Evolutionary conservation across 2,888 invertebrate genomes (phyloP).

Genomic region (Cheilosia urbana): DNA sequence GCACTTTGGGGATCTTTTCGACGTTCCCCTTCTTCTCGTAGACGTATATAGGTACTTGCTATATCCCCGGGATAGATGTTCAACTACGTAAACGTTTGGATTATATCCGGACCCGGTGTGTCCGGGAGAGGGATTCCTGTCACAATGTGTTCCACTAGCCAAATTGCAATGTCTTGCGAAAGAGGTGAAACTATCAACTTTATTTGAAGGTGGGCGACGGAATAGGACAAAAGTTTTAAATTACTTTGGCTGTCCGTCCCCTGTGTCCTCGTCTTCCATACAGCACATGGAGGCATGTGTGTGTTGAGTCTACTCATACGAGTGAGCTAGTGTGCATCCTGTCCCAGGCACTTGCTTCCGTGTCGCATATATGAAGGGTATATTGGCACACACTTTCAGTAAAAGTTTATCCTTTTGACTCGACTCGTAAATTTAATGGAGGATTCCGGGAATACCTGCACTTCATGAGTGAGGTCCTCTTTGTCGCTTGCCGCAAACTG

Average conservation of each 20-base stretch:
- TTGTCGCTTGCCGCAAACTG: conserved; percentile 41
- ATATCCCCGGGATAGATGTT: conserved; percentile 55
- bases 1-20: conserved; percentile 61
- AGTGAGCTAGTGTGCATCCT: conserved; percentile 40
- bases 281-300: conserved; percentile 4
- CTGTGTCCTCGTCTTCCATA: conserved; percentile 11
- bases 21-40: conserved; percentile 13
- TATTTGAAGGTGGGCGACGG: conserved; percentile 62
- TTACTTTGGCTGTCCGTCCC: conserved; percentile 58
- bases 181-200: conserved; percentile 69
- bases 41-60: conserved; percentile 9
- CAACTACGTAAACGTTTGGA: conserved; percentile 75
- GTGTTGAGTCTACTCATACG: conserved; percentile 16
- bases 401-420: conserved; percentile 65
- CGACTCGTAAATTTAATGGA: conserved; percentile 67
- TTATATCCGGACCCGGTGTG: conserved; percentile 59
- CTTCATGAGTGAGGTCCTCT: conserved; percentile 57
- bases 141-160: conserved; percentile 65
- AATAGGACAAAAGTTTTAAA: conserved; percentile 72
- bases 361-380: conserved; percentile 26
- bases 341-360: conserved; percentile 48
- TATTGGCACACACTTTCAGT: conserved; percentile 46
- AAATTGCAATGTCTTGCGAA: conserved; percentile 71
- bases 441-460: conserved; percentile 67
- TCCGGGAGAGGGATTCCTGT: conserved; percentile 46